These are phyloP conservation scores for Panurus biarmicus DNA, from an alignment of 2,113 vertebrate species.

Conservation along the genomic window DNA sequence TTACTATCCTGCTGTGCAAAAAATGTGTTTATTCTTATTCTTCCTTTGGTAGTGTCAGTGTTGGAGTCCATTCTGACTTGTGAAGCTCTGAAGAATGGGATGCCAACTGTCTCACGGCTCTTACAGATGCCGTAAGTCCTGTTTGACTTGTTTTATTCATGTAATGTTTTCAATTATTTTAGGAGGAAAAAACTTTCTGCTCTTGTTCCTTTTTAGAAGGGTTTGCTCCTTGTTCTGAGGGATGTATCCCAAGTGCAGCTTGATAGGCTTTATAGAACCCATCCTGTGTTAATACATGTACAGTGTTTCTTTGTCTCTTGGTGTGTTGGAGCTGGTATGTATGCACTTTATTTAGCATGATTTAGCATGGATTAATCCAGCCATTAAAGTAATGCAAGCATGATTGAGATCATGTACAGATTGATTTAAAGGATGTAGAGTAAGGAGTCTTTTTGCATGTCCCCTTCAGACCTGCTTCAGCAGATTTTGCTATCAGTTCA, in stretches of 20 bases:
- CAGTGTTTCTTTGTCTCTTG: neutral
- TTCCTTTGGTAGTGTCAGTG: conserved; percentile 78
- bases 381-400: neutral
- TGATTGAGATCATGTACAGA: neutral
- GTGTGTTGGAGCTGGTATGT: neutral
- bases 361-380: neutral
- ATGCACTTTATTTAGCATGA: neutral
- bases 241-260: neutral
- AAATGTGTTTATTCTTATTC: conserved; percentile 18
- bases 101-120: conserved; percentile 86
- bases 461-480: neutral
- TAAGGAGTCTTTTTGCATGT: neutral
- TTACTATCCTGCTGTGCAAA: conserved; percentile 54
- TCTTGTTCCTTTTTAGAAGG: neutral
- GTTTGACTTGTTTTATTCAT: neutral
- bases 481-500: neutral
- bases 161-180: neutral
- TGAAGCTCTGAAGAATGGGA: conserved; percentile 89
- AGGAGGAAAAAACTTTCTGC: neutral
- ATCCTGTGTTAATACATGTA: neutral
- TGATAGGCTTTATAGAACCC: neutral
- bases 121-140: conserved; percentile 90
- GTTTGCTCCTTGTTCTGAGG: neutral
- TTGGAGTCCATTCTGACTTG: conserved; percentile 93
- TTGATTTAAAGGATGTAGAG: neutral